phyloP scores from a whole-genome alignment of 2,113 vertebrate genomes.

The Podarcis cretensis region DNA sequence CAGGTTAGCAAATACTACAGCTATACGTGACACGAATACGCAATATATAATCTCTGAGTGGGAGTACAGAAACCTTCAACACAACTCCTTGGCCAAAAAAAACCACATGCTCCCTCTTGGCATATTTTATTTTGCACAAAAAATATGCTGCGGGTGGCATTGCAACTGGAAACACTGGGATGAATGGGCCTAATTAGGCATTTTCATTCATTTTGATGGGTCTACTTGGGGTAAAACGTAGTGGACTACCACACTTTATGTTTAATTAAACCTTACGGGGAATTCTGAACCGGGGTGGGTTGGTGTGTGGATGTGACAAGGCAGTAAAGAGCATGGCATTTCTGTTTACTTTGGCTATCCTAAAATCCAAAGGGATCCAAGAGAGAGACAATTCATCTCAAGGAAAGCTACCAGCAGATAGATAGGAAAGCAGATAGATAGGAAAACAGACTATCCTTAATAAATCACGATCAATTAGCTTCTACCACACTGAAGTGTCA shows the following conservation, averaged over 20 bases:
- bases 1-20: not conserved
- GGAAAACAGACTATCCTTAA: not conserved
- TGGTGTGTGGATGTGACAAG: no score
- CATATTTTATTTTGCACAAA: not conserved
- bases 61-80: not conserved
- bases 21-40: not conserved
- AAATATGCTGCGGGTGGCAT: not conserved
- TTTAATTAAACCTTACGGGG: not conserved
- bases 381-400: not conserved
- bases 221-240: no score
- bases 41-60: not conserved
- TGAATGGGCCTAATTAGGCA: no score
- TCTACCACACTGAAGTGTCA: not conserved
- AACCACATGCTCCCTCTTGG: not conserved
- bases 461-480: not conserved
- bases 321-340: not conserved
- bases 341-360: not conserved
- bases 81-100: not conserved
- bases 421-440: not conserved
- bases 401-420: not conserved
- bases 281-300: not conserved
- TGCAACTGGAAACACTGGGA: no score
- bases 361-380: conserved; percentile 10
- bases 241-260: not conserved
- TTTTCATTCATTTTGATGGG: no score